Conservation (phyloP, 1,140 invertebrate species). For the Drosophila kikkawai region DNA sequence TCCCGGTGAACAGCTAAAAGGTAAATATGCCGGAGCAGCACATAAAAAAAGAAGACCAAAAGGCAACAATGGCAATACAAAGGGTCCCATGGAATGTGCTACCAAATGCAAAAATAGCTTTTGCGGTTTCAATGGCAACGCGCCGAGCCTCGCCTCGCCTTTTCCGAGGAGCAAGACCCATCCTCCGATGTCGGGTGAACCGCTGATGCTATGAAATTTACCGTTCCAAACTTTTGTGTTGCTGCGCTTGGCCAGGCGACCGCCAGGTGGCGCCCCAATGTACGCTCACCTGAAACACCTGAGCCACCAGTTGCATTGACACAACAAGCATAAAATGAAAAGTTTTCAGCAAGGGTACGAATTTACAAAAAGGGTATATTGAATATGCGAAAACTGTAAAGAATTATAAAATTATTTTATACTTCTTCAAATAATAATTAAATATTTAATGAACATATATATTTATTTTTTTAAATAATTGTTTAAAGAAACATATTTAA, state of each 20-base stretch:
- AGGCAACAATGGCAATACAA: constrained; percentile 70
- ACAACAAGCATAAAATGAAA: constrained; percentile 52
- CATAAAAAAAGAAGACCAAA: constrained; percentile 7
- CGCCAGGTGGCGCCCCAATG: constrained; percentile 46
- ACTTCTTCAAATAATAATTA: too few relatives aligned
- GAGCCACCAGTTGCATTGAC: constrained; percentile 61
- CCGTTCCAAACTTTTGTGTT: constrained; percentile 73
- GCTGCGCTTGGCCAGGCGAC: constrained; percentile 40
- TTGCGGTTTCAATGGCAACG: constrained; percentile 79
- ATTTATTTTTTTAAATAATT: too few relatives aligned
- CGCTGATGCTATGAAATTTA: constrained; percentile 75
- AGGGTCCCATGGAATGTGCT: constrained; percentile 77
- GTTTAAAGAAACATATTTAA: too few relatives aligned
- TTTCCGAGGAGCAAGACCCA: background rate
- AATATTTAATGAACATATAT: too few relatives aligned
- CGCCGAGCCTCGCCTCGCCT: constrained; percentile 27
- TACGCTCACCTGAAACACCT: constrained; percentile 14
- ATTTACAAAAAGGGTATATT: background rate
- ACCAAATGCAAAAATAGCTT: constrained; percentile 80
- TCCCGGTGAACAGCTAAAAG: constrained; percentile 54
- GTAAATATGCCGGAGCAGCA: constrained; percentile 65
- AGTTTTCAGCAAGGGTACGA: constrained; percentile 33
- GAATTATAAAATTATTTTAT: too few relatives aligned
- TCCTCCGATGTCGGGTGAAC: constrained; percentile 26
- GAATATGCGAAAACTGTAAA: background rate